A percentile compares a stretch with the other conserved stretches of the same genome.
Evolutionary conservation across 2,797 vertebrate species (phyloP).

Genomic region (Diceros bicornis): DNA sequence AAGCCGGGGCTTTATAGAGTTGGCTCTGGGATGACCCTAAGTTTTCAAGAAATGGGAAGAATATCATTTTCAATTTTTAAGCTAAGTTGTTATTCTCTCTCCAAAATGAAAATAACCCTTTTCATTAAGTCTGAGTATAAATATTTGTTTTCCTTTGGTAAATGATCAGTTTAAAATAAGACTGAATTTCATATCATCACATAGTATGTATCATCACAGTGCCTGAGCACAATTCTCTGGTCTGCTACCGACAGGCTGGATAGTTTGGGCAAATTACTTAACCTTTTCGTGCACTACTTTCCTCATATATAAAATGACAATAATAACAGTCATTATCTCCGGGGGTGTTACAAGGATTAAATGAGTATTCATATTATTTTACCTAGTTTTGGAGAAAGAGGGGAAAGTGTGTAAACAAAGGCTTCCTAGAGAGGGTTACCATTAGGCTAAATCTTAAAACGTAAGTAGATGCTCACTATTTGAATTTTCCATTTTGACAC

Average conservation of each 20-base stretch:
- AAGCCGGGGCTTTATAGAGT: background rate
- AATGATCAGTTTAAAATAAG: conserved; percentile 15
- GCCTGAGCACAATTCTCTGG: background rate
- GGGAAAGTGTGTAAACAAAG: background rate
- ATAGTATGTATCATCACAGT: background rate
- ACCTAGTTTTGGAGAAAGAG: background rate
- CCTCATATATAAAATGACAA: background rate
- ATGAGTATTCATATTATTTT: background rate
- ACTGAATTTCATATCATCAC: background rate
- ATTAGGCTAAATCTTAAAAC: background rate
- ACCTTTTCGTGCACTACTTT: background rate
- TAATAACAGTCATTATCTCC: background rate
- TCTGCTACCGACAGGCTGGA: background rate
- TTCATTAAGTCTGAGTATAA: background rate
- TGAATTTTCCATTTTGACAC: background rate
- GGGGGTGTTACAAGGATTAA: background rate
- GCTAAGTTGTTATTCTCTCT: background rate
- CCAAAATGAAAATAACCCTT: background rate
- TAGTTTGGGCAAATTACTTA: background rate
- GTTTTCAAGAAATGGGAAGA: background rate
- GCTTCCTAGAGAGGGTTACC: background rate
- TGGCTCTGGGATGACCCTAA: background rate
- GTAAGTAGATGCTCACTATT: background rate
- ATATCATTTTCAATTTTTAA: background rate
- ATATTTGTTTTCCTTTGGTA: conserved; percentile 4